These are phyloP conservation scores for Armadillidium nasatum DNA, from an alignment of 1,140 invertebrate genomes.

Conservation along the genomic window DNA sequence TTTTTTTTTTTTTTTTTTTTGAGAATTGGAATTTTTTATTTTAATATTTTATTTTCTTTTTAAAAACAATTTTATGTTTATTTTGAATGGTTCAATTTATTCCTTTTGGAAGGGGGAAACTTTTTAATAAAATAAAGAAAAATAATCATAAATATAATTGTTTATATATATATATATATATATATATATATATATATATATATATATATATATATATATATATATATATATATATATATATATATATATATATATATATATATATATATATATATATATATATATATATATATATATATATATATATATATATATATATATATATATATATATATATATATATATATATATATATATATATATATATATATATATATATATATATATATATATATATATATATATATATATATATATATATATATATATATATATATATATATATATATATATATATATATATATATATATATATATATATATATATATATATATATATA, in stretches of 20 bases:
- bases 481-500: not conserved
- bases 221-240: slow-evolving; percentile 5
- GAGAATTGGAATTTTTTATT: too few species aligned
- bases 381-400: slow-evolving; percentile 7
- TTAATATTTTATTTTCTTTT: too few species aligned
- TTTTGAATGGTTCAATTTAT: too few species aligned
- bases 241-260: slow-evolving; percentile 3
- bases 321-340: not conserved
- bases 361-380: not conserved
- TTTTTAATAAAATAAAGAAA: too few species aligned
- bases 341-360: not conserved
- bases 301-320: not conserved
- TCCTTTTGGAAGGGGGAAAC: too few species aligned
- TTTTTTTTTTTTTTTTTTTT: too few species aligned
- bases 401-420: too few species aligned
- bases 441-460: not conserved
- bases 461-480: slow-evolving; percentile 2
- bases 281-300: not conserved
- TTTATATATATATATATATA: too few species aligned
- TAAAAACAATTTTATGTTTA: too few species aligned
- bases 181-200: slow-evolving; percentile 5
- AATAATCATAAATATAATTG: too few species aligned
- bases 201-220: not conserved
- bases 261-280: not conserved
- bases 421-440: not conserved